phyloP scores from a whole-genome alignment of 2,797 vertebrate species.

The Apogon hyalosoma region DNA sequence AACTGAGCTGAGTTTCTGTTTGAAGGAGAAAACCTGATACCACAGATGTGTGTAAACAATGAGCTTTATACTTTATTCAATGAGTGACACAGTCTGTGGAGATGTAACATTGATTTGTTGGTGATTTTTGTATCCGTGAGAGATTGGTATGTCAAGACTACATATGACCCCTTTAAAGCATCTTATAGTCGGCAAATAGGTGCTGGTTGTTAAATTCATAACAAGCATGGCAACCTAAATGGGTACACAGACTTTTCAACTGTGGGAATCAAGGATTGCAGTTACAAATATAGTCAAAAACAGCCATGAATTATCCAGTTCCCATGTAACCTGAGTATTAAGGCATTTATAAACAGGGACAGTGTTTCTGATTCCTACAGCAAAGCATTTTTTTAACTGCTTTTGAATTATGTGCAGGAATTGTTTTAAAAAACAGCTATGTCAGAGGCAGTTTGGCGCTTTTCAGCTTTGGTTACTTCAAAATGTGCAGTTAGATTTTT shows the following conservation, averaged over 20 bases:
- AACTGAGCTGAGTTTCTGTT: too few species aligned
- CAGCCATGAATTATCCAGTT: constrained; percentile 53
- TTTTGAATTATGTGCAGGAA: constrained; percentile 31
- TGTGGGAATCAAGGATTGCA: constrained; percentile 26
- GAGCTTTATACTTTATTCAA: too few species aligned
- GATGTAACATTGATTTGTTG: too few species aligned
- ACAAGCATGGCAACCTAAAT: neutral
- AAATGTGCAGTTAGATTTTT: constrained; percentile 17
- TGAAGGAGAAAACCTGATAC: too few species aligned
- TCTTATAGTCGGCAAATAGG: too few species aligned
- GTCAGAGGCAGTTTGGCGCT: constrained; percentile 4
- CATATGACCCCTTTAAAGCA: too few species aligned
- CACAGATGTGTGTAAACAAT: too few species aligned
- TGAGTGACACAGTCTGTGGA: too few species aligned
- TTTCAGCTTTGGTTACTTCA: neutral
- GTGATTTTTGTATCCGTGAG: too few species aligned
- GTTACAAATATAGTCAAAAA: constrained; percentile 41
- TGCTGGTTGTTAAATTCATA: constrained; percentile 4
- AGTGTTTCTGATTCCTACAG: constrained; percentile 31
- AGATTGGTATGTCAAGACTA: too few species aligned
- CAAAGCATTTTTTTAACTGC: constrained; percentile 17
- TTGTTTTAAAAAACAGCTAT: neutral
- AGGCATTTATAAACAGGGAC: constrained; percentile 48
- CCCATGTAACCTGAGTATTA: constrained; percentile 58
- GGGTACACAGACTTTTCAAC: constrained; percentile 15